Base-by-base conservation (phyloP, 1,140 invertebrate species). In the Pogonomyrmex barbatus region DNA sequence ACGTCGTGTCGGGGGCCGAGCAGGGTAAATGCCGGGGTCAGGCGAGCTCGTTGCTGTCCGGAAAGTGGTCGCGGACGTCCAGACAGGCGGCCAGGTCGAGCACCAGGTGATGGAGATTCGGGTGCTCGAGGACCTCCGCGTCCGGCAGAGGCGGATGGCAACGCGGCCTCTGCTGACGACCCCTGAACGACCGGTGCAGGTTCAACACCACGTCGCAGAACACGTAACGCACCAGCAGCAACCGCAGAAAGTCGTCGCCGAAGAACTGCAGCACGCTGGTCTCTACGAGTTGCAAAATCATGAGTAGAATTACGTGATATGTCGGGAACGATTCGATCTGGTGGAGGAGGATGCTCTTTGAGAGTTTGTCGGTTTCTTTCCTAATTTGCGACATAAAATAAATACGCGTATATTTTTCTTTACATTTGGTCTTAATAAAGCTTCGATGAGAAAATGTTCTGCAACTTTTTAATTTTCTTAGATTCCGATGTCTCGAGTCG, bases 121-220 rank as follows among this genome's bases (percentile, higher is more conserved):
- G 97, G 93, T 99, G 97, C 88, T 98, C 98, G 63, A 99, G 96
- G n/a, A 99, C 96, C 85, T 99, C 98, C 56, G 97, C 96, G 85
- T 98, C 98, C 12, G 98, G 98, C 85, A 99, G 94, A 3, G 97
- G 96, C 24, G 98, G 98, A 91, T 98, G 97, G 89, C 97, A 97
- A 12, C 97, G 96, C 0, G 98, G 98, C 91, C 98, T 96, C 94
- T 97, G 98, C 89, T 97, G 97, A 0, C 98, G 96, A 50, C 97
- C 97, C 91, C 98, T 96, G 93, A 97, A 97, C 60, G 97, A 97
- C 81, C 98, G 96, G 95, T 99, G 98, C 91, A 98, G 95, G 86
- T 97, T 97, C 78, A 99, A 95, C 50, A 98, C 97, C 91, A 98
- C 97, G 95, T 98, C 98, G 95, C 98, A 99, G 96, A 99, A 99